Evolutionary conservation across 2,888 invertebrate genomes (phyloP), one percentile per base, ranked within the genome.

Genomic region (Seladonia tumulorum): DNA sequence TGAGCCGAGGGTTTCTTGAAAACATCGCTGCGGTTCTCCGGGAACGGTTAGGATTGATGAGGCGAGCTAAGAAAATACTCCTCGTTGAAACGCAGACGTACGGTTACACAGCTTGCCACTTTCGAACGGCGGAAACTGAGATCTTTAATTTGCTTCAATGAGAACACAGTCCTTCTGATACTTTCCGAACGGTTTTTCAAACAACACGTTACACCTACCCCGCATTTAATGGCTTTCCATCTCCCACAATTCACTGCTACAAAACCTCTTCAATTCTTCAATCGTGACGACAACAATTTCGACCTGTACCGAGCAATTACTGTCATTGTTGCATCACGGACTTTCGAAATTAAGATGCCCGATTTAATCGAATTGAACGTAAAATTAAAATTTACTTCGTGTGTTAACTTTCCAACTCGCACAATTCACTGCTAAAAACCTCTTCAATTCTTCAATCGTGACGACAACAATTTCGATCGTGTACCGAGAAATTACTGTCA

Each of bases 131-230:
- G 85, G 63, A 90, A 89, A 88, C 86, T 76, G 90, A 39, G 84
- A 85, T 83, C 83, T 87, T 89, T 92, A 93, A 92, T 93, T 93
- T 89, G 89, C 89, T 90, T 90, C 89, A 90, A 90, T 83, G 89
- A 87, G 89, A 89, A 88, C 89, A 91, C 87, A 90, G 39, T 42
- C n/a, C 39, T n/a, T 42, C n/a, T 12, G n/a, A 42, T 22, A 42
- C n/a, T 14, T 70, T 42, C n/a, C 42, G 42, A 42, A n/a, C 14
- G 39, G n/a, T n/a, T 70, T 70, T n/a, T 42, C 68, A 68, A 35
- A 68, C 22, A 22, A 39, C 39, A 7, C 29, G 7, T 29, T 29
- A 7, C 25, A 2, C 25, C 16, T 16, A 8, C 12, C 57, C 1
- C 18, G 29, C 18, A 12, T 39, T 68, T 39, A 68, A 68, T 22